Evolutionary conservation across 2,113 vertebrate genomes (phyloP).

Genomic region (Callithrix jacchus): DNA sequence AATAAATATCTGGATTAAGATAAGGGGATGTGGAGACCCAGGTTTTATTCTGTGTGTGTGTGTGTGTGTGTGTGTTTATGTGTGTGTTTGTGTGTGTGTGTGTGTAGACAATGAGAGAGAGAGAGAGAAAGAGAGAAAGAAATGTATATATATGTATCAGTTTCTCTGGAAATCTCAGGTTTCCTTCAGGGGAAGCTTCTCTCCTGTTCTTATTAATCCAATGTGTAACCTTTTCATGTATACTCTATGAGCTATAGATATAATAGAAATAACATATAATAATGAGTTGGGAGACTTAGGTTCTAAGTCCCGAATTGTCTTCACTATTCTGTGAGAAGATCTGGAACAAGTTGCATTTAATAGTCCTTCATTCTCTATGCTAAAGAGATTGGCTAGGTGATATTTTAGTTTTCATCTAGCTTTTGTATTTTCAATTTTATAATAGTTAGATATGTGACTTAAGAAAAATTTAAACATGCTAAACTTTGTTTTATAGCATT

Average conservation of each 20-base stretch:
- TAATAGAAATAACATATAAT: not conserved
- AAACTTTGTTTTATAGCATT: constrained; percentile 9
- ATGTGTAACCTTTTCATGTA: not conserved
- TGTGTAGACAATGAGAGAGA: too few species aligned
- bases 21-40: too few species aligned
- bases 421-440: not conserved
- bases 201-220: not conserved
- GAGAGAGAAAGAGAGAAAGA: too few species aligned
- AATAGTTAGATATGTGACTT: not conserved
- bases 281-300: not conserved
- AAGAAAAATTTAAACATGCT: not conserved
- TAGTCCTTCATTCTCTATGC: not conserved
- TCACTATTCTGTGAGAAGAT: not conserved
- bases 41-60: too few species aligned
- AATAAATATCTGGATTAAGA: too few species aligned
- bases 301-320: not conserved
- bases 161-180: not conserved
- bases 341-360: not conserved
- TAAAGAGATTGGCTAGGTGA: not conserved
- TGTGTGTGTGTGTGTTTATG: too few species aligned
- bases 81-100: too few species aligned
- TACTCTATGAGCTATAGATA: not conserved
- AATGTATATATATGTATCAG: not conserved
- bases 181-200: not conserved
- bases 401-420: not conserved